Percentiles rank a stretch among this genome's conserved stretches.
Evolutionary conservation across 2,797 vertebrate species (phyloP).

Genomic region (Pogoniulus pusillus): DNA sequence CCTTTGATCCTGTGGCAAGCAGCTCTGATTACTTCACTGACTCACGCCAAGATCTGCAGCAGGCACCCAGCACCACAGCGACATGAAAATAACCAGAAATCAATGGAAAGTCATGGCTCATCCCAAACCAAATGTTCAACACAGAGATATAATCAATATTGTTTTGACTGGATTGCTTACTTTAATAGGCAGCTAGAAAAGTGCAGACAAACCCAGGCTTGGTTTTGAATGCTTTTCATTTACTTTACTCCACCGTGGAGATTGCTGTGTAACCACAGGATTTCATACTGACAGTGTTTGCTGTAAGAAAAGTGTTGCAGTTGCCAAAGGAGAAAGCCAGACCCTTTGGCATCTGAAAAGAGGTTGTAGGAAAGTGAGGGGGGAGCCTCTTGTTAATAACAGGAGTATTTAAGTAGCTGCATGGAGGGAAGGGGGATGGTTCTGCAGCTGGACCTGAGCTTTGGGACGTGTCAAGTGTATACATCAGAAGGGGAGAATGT

Average conservation of each 20-base stretch:
- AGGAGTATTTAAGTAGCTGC: slow-evolving; percentile 37
- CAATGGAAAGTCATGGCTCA: not conserved
- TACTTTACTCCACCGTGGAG: slow-evolving; percentile 56
- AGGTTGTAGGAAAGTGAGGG: slow-evolving; percentile 45
- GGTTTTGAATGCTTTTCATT: slow-evolving; percentile 57
- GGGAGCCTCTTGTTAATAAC: not conserved
- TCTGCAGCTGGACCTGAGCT: slow-evolving; percentile 14
- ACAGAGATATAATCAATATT: slow-evolving; percentile 19
- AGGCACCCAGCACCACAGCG: not conserved
- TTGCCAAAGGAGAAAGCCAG: slow-evolving; percentile 54
- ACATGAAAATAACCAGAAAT: not conserved
- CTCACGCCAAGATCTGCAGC: not conserved
- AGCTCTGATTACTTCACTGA: slow-evolving; percentile 44
- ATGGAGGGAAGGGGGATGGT: not conserved
- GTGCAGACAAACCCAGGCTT: slow-evolving; percentile 35
- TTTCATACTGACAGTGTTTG: slow-evolving; percentile 6
- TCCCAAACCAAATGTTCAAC: not conserved
- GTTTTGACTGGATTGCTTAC: slow-evolving; percentile 54
- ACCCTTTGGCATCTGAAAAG: slow-evolving; percentile 39
- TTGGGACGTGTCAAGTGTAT: not conserved
- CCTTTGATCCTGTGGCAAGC: slow-evolving; percentile 51
- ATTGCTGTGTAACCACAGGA: slow-evolving; percentile 34
- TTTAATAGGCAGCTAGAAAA: slow-evolving; percentile 47
- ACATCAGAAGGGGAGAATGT: not conserved
- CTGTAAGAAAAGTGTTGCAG: slow-evolving; percentile 26